phyloP scores from a whole-genome alignment of 1,140 invertebrate species.

The Sycophila sp. region DNA sequence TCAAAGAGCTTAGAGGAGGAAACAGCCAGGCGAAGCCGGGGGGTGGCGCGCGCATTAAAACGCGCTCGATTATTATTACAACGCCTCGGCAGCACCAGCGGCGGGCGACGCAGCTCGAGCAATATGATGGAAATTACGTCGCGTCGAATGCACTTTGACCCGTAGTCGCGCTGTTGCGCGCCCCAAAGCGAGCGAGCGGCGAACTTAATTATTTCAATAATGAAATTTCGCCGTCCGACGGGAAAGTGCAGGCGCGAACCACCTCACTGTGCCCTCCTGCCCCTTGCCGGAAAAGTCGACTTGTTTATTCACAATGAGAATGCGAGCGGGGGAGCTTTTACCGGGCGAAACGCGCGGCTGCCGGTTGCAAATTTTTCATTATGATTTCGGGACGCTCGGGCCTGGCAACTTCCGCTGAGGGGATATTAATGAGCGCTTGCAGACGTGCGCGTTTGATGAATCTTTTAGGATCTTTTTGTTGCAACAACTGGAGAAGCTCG shows the following conservation, averaged over 20 bases:
- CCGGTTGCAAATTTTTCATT: constrained; percentile 9
- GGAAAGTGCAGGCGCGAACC: background rate
- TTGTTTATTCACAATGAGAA: constrained; percentile 36
- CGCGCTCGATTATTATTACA: too few species aligned
- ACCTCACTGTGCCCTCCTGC: too few species aligned
- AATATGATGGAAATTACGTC: background rate
- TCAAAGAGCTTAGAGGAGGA: too few species aligned
- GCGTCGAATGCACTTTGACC: background rate
- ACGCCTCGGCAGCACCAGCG: too few species aligned
- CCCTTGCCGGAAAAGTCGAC: too few species aligned
- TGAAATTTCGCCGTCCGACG: constrained; percentile 1
- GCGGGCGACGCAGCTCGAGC: too few species aligned
- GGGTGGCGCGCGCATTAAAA: too few species aligned
- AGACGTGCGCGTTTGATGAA: constrained; percentile 9
- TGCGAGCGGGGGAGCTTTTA: constrained; percentile 3
- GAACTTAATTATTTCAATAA: constrained; percentile 22
- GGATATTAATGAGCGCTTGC: background rate
- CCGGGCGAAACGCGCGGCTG: background rate
- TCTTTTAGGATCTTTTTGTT: constrained; percentile 4
- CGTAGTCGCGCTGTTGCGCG: too few species aligned
- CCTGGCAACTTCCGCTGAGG: background rate
- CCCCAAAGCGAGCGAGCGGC: background rate
- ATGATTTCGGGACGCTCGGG: too few species aligned
- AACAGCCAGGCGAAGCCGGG: too few species aligned
- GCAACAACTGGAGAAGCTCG: too few species aligned